Percentiles rank a stretch among this genome's conserved stretches.
Evolutionary conservation across 2,888 invertebrate species (phyloP).

Genomic region (Aleiodes alternator): DNA sequence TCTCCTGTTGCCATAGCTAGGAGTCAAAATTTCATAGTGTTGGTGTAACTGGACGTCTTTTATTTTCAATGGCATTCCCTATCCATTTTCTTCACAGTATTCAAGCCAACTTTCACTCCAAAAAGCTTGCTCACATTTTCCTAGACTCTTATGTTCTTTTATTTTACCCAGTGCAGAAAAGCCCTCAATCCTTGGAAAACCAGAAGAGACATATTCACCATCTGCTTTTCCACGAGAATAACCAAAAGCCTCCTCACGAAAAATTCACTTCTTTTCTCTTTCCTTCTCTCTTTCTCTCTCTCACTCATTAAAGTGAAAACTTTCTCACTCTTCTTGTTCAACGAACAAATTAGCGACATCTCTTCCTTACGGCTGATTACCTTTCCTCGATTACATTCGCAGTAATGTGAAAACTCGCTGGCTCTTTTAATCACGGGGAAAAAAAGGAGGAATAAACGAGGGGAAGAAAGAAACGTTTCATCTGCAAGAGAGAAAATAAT

Average conservation of each 20-base stretch:
- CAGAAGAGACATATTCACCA: conserved; percentile 9
- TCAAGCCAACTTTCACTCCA: conserved; percentile 5
- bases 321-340: conserved; percentile 30
- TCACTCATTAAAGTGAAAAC: conserved; percentile 28
- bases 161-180: background rate
- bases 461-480: no score
- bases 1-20: background rate
- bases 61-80: conserved; percentile 2
- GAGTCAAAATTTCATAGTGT: conserved; percentile 22
- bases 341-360: conserved; percentile 65
- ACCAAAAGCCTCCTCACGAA: background rate
- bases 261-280: conserved; percentile 4
- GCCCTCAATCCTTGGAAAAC: conserved; percentile 29
- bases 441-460: no score
- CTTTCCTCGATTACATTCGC: conserved; percentile 46
- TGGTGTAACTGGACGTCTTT: conserved; percentile 24
- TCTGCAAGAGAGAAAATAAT: no score
- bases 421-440: conserved; percentile 12
- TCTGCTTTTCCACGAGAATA: conserved; percentile 6
- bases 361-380: conserved; percentile 64
- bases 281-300: conserved; percentile 28
- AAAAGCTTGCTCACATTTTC: conserved; percentile 11
- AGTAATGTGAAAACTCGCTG: conserved; percentile 56
- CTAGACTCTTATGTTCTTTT: conserved; percentile 16
- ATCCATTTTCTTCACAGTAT: conserved; percentile 14